Conservation (phyloP, 2,888 invertebrate genomes). For the Elmis aenea region DNA sequence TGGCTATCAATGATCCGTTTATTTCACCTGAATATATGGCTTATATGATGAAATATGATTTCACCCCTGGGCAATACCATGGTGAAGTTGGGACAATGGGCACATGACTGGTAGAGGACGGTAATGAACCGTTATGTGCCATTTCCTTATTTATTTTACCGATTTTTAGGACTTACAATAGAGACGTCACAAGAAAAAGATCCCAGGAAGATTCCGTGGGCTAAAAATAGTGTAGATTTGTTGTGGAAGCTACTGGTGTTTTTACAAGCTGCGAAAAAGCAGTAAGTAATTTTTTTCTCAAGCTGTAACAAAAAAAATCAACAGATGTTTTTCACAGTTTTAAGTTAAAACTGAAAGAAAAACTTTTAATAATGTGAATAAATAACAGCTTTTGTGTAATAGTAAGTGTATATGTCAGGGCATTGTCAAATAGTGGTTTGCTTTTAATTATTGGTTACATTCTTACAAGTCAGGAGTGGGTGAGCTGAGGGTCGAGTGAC, state of each 20-base stretch:
- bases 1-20: conserved; percentile 82
- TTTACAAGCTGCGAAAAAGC: conserved; percentile 69
- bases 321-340: too few relatives aligned
- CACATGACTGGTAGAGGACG: conserved; percentile 34
- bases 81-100: conserved; percentile 44
- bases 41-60: conserved; percentile 84
- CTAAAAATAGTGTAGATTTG: conserved; percentile 55
- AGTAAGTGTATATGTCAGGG: too few relatives aligned
- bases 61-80: conserved; percentile 69
- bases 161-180: conserved; percentile 44
- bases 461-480: too few relatives aligned
- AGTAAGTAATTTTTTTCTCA: conserved; percentile 37
- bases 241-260: conserved; percentile 71
- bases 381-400: too few relatives aligned
- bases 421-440: too few relatives aligned
- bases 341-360: too few relatives aligned
- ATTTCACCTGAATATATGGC: conserved; percentile 76
- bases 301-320: not conserved
- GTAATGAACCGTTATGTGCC: conserved; percentile 14
- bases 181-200: conserved; percentile 43
- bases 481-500: too few relatives aligned
- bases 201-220: conserved; percentile 64
- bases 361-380: too few relatives aligned
- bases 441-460: too few relatives aligned
- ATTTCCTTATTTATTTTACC: not conserved